Evolutionary conservation across 2,888 invertebrate species (phyloP).

Genomic region (Synanthedon vespiformis): DNA sequence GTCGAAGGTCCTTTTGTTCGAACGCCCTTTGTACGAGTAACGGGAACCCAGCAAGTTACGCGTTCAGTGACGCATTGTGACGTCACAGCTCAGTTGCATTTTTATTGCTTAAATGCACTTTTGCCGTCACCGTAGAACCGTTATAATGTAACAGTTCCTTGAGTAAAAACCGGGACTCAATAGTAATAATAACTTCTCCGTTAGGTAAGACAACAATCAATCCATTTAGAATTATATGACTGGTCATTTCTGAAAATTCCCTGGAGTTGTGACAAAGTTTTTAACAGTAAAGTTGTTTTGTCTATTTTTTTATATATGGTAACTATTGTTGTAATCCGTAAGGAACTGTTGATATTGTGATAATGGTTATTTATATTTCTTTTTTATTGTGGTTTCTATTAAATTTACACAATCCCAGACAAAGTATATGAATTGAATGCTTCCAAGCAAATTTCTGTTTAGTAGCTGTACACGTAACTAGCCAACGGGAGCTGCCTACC

Average conservation of each 20-base stretch:
- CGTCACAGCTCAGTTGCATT: slow-evolving; percentile 41
- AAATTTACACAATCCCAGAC: too few species aligned
- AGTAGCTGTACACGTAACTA: too few species aligned
- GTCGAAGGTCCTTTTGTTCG: slow-evolving; percentile 39
- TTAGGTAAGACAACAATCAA: slow-evolving; percentile 51
- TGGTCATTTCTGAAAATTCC: slow-evolving; percentile 26
- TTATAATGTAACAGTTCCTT: slow-evolving; percentile 56
- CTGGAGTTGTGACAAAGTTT: too few species aligned
- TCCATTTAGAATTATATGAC: slow-evolving; percentile 49
- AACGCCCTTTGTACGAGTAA: slow-evolving; percentile 44
- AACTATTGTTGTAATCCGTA: too few species aligned
- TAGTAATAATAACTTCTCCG: slow-evolving; percentile 47
- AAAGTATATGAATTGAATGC: too few species aligned
- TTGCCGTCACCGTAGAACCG: slow-evolving; percentile 47
- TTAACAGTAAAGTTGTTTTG: too few species aligned
- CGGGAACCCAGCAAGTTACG: slow-evolving; percentile 27
- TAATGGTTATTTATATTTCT: too few species aligned
- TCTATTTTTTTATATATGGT: too few species aligned
- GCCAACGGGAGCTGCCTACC: too few species aligned
- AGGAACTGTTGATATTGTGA: too few species aligned
- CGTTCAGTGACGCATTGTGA: slow-evolving; percentile 44
- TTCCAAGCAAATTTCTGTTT: too few species aligned
- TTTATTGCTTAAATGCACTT: slow-evolving; percentile 56
- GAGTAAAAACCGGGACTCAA: slow-evolving; percentile 56
- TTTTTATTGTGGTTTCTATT: too few species aligned